Conservation (phyloP, 2,888 invertebrate species). For the Thymelicus sylvestris region DNA sequence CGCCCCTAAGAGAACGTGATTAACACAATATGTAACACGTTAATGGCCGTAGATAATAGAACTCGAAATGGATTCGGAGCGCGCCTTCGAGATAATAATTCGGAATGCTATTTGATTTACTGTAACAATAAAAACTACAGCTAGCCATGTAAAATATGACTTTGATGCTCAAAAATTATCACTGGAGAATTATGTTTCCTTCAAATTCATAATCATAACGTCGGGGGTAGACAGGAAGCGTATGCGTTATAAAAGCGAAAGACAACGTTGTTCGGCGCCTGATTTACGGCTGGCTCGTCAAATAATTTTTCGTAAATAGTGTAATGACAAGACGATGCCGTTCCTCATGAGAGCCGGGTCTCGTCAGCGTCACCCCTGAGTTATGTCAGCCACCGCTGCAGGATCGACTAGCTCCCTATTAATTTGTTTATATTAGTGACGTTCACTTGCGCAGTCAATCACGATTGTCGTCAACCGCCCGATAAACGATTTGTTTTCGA, state of each 20-base stretch:
- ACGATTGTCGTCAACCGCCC: constrained; percentile 81
- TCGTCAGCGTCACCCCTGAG: constrained; percentile 50
- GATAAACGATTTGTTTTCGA: constrained; percentile 83
- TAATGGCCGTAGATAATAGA: constrained; percentile 70
- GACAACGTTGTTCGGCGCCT: constrained; percentile 52
- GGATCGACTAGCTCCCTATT: constrained; percentile 72
- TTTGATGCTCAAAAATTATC: constrained; percentile 56
- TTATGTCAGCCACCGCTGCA: constrained; percentile 60
- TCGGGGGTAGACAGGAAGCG: constrained; percentile 67
- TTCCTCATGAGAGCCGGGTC: constrained; percentile 56
- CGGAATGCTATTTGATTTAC: constrained; percentile 47
- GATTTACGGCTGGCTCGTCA: constrained; percentile 66
- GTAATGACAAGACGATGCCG: constrained; percentile 59
- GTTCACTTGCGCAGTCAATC: constrained; percentile 84
- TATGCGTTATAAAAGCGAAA: constrained; percentile 64
- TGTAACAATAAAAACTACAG: constrained; percentile 51
- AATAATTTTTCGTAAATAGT: constrained; percentile 67
- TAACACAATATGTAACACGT: constrained; percentile 76
- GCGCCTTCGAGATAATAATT: constrained; percentile 42
- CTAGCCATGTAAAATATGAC: constrained; percentile 45
- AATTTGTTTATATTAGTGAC: constrained; percentile 84
- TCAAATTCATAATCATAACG: constrained; percentile 66
- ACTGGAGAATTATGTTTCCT: constrained; percentile 71
- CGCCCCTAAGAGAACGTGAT: constrained; percentile 68
- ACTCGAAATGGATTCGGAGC: constrained; percentile 41